Conservation (phyloP, 2,797 vertebrate species). For the Coluber constrictor region DNA sequence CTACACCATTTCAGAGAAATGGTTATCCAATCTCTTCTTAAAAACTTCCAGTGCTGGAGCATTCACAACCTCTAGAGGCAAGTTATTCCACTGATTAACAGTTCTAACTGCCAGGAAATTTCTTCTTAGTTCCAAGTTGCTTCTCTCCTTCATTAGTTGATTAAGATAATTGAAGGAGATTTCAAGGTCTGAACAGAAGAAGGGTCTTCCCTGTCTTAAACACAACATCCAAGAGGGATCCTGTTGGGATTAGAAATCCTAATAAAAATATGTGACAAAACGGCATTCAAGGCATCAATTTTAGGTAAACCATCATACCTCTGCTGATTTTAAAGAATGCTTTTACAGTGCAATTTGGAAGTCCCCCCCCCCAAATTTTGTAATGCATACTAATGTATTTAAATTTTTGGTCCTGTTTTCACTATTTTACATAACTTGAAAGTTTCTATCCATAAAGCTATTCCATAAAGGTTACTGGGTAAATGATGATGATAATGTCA, state of each 20-base stretch:
- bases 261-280: not conserved
- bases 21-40: too few relatives aligned
- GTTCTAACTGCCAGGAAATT: too few relatives aligned
- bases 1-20: too few relatives aligned
- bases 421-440: too few relatives aligned
- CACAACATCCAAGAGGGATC: not conserved
- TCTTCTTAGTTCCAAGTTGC: too few relatives aligned
- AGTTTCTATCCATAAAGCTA: too few relatives aligned
- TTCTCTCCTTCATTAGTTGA: too few relatives aligned
- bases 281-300: not conserved
- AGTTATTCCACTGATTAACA: too few relatives aligned
- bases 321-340: not conserved
- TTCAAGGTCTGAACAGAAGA: not conserved
- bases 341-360: not conserved
- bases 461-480: too few relatives aligned
- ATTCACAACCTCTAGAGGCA: too few relatives aligned
- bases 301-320: not conserved
- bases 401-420: too few relatives aligned
- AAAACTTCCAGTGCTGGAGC: too few relatives aligned
- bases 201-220: not conserved
- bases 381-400: not conserved
- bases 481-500: not conserved
- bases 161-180: not conserved
- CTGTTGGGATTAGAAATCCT: not conserved
- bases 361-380: not conserved